These are phyloP conservation scores for Leucophenga maculata DNA, from an alignment of 2,888 invertebrate species.

Conservation along the genomic window DNA sequence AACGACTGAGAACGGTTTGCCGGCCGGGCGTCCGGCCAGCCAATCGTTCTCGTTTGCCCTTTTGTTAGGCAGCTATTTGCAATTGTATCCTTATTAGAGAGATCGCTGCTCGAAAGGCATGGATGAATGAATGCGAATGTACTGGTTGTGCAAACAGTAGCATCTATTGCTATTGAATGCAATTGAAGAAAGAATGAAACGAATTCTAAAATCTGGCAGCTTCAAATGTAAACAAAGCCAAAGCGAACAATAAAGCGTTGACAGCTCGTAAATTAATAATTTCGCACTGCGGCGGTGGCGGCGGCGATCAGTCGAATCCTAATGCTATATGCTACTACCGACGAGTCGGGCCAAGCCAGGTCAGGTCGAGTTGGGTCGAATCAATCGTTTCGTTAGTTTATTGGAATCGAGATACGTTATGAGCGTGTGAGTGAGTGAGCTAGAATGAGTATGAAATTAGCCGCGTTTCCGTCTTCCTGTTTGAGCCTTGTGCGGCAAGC, in stretches of 20 bases:
- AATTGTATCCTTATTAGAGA: constrained; percentile 11
- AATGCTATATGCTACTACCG: no score
- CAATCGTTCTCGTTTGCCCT: no score
- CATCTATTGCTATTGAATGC: no score
- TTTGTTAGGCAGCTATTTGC: no score
- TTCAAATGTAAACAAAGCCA: constrained; percentile 54
- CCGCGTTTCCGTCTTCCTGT: constrained; percentile 57
- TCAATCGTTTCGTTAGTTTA: background rate
- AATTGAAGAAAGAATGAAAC: constrained; percentile 26
- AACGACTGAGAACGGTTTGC: no score
- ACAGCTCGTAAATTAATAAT: constrained; percentile 66
- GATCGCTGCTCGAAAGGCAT: constrained; percentile 54
- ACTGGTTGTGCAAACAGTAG: constrained; percentile 3
- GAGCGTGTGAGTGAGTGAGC: background rate
- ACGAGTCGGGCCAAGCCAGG: no score
- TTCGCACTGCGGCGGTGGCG: constrained; percentile 46
- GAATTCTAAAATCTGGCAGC: constrained; percentile 9
- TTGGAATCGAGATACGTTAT: background rate
- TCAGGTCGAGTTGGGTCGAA: constrained; percentile 16
- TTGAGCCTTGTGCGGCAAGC: constrained; percentile 13
- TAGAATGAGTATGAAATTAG: constrained; percentile 57
- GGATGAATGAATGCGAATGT: background rate
- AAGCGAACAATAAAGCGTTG: constrained; percentile 40
- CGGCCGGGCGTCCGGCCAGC: no score
- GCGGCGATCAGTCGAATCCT: background rate